Conservation (phyloP, 2,113 vertebrate genomes). For the Himantopus leucocephalus region DNA sequence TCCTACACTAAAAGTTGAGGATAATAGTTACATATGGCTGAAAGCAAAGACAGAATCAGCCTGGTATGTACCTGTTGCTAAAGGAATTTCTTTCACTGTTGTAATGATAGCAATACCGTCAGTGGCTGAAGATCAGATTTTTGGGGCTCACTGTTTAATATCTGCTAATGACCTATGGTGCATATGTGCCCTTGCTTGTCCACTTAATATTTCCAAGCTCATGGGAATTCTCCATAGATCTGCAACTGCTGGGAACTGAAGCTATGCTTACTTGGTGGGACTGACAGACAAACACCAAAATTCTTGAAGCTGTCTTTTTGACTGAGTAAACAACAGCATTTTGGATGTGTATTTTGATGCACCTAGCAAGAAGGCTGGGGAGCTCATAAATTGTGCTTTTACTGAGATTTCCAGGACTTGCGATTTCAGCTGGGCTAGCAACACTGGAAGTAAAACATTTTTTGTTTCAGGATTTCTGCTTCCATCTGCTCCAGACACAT, state of each 20-base stretch:
- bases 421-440: not conserved
- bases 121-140: not conserved
- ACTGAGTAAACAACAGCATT: not conserved
- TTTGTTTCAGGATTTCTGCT: not conserved
- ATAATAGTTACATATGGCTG: not conserved
- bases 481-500: not conserved
- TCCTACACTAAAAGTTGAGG: not conserved
- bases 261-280: not conserved
- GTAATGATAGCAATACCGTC: not conserved
- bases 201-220: not conserved
- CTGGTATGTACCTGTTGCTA: not conserved
- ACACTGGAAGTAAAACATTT: not conserved
- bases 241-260: not conserved
- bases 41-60: not conserved
- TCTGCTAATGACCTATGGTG: not conserved
- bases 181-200: not conserved
- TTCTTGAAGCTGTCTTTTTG: not conserved
- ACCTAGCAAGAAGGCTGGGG: not conserved
- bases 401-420: not conserved
- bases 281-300: not conserved
- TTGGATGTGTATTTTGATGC: not conserved
- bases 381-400: not conserved
- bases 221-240: not conserved
- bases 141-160: not conserved
- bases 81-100: not conserved